Evolutionary conservation across 2,797 vertebrate genomes (phyloP), one percentile per base, ranked within the genome.

Genomic region (Alcedo atthis): DNA sequence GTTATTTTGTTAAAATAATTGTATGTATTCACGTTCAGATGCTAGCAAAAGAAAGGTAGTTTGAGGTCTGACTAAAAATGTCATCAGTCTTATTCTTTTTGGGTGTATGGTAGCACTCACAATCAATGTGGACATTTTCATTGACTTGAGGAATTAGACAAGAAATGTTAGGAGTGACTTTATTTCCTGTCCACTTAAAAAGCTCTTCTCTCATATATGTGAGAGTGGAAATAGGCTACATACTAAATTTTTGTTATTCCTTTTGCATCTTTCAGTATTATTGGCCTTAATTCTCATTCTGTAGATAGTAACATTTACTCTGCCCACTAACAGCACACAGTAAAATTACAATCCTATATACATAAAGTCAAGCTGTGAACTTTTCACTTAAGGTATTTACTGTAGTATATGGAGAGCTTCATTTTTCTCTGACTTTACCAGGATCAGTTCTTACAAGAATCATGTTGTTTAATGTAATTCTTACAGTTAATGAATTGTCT

Each of bases 401-500:
- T 81, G 51, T 33, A 59, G 6, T 33, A n/a, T 45, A 10, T 57
- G 30, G 48, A 90, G 48, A 66, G 8, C 49, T 71, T 85, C 24
- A 35, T 35, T 21, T 73, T 66, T 33, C 42, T 89, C 66, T 89
- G 32, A 33, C 22, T 74, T 81, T 15, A 24, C 18, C 15, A 67
- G 17, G 13, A 58, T 63, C 16, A 21, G 8, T 83, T 90, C 43
- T 78, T 79, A 42, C 5, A 89, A 67, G 20, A 90, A 70, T 68
- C 28, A 48, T 32, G 11, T 33, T 77, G 6, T 83, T 78, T 45
- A 77, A 57, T 64, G 15, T 89, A 48, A 86, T 66, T 94, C 78
- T 89, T 94, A 15, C 67, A 99, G 99, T 97, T 80, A 98, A 98
- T 94, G 99, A 99, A 77, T 96, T 99, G 48, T 97, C 96, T 19